These are phyloP conservation scores for Plectrocnemia conspersa DNA, from an alignment of 1,140 invertebrate species.

Conservation along the genomic window DNA sequence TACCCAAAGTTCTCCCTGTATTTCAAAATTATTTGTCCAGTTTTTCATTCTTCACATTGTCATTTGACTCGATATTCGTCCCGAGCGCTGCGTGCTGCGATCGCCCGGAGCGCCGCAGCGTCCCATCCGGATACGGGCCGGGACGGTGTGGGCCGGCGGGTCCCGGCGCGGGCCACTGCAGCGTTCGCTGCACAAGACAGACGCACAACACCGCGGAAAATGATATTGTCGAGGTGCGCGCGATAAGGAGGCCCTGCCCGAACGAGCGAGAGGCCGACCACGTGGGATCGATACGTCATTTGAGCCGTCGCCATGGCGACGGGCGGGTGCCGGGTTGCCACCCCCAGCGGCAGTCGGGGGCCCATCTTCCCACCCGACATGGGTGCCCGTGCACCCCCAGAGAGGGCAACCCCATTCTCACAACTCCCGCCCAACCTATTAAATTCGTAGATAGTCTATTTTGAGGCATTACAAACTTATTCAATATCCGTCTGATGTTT, in stretches of 20 bases:
- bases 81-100: too few relatives aligned
- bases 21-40: too few relatives aligned
- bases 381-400: too few relatives aligned
- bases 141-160: too few relatives aligned
- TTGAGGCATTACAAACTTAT: slow-evolving; percentile 28
- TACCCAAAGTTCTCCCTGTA: too few relatives aligned
- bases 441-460: slow-evolving; percentile 34
- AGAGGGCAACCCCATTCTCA: slow-evolving; percentile 2
- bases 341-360: slow-evolving; percentile 1
- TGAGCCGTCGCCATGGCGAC: slow-evolving; percentile 33
- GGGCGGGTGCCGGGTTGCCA: slow-evolving; percentile 8
- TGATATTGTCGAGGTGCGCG: slow-evolving; percentile 29
- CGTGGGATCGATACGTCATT: slow-evolving; percentile 37
- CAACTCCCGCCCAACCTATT: slow-evolving; percentile 25
- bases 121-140: slow-evolving; percentile 16
- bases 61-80: too few relatives aligned
- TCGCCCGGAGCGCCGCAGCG: too few relatives aligned
- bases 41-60: too few relatives aligned
- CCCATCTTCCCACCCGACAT: not conserved
- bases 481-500: slow-evolving; percentile 25
- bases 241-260: slow-evolving; percentile 27
- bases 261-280: slow-evolving; percentile 26
- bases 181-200: slow-evolving; percentile 3
- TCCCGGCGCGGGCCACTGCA: not conserved
- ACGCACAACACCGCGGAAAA: slow-evolving; percentile 25